Base-by-base conservation (phyloP, 2,888 invertebrate species). In the Baccha elongata region DNA sequence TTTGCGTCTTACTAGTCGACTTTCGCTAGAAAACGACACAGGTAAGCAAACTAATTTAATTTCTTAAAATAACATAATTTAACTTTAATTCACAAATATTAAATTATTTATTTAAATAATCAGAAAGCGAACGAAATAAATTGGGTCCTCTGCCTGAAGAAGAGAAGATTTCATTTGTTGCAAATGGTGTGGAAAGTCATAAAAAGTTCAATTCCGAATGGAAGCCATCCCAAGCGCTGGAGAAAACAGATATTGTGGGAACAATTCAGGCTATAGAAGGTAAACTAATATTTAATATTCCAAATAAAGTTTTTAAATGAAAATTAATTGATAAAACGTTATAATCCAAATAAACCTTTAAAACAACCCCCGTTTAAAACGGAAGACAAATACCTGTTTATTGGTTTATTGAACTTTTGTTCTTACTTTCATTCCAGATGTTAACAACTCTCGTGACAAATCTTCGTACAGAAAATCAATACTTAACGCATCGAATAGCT, bases 261-360 rank as follows among this genome's bases (percentile, higher is more conserved):
- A 94, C 96, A 52, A 95, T 97, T 92, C 96, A 97, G 91, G 94
- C 96, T 37, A 96, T 97, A 68, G 96, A 96, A 92, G 96, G 96
- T 96, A 91, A 73, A 67, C 62, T 3, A 55, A 40, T 50, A 64
- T 44, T 10, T 1, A 11, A 0, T 7, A 1, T 32, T 32, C n/a
- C 26, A 17, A 52, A 6, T 72, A 40, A n/a, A 4, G 13, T 13
- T 35, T 53, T 1, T 15, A 6, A n/a, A n/a, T n/a, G n/a, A n/a
- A n/a, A n/a, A n/a, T n/a, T n/a, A n/a, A n/a, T n/a, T n/a, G n/a
- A n/a, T n/a, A n/a, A n/a, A n/a, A n/a, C n/a, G n/a, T n/a, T n/a
- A n/a, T n/a, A n/a, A n/a, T n/a, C n/a, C n/a, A n/a, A n/a, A n/a
- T n/a, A n/a, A n/a, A n/a, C n/a, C n/a, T n/a, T n/a, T n/a, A n/a